Conservation (phyloP, 2,888 invertebrate genomes). For the Ichneumoninae sp. region DNA sequence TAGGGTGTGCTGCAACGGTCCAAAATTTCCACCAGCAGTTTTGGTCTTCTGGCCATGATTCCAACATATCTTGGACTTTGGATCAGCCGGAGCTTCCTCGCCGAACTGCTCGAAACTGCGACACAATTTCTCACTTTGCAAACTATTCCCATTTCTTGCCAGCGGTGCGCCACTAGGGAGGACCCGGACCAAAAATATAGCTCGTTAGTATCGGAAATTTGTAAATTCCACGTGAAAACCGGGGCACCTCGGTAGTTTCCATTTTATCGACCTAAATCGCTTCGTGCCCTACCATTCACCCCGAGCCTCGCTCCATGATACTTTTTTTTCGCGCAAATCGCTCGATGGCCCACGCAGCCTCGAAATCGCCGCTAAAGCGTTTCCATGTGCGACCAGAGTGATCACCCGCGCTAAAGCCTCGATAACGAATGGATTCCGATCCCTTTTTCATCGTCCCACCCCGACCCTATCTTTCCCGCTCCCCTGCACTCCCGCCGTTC, state of each 20-base stretch:
- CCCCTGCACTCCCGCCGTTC: not conserved
- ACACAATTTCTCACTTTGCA: not conserved
- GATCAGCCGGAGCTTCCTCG: not conserved
- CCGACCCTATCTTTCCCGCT: conserved; percentile 1
- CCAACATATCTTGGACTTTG: not conserved
- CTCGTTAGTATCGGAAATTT: conserved; percentile 56
- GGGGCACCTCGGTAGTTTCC: conserved; percentile 11
- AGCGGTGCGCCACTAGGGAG: not conserved
- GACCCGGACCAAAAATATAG: conserved; percentile 14
- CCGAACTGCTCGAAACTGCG: not conserved
- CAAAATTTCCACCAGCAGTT: not conserved
- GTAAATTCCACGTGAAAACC: conserved; percentile 43
- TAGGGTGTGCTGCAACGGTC: not conserved
- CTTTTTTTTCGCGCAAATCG: conserved; percentile 24
- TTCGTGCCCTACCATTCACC: conserved; percentile 18
- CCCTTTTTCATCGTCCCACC: conserved; percentile 23
- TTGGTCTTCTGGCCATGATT: not conserved
- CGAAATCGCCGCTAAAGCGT: conserved; percentile 62
- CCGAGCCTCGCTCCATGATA: not conserved
- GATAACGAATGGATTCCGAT: conserved; percentile 60
- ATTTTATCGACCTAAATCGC: conserved; percentile 42
- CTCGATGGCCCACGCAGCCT: conserved; percentile 44
- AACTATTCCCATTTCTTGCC: conserved; percentile 6
- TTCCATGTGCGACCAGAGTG: conserved; percentile 64
- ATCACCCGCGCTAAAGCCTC: conserved; percentile 58